Evolutionary conservation across 2,113 vertebrate genomes (phyloP).

Genomic region (Dicentrarchus labrax): DNA sequence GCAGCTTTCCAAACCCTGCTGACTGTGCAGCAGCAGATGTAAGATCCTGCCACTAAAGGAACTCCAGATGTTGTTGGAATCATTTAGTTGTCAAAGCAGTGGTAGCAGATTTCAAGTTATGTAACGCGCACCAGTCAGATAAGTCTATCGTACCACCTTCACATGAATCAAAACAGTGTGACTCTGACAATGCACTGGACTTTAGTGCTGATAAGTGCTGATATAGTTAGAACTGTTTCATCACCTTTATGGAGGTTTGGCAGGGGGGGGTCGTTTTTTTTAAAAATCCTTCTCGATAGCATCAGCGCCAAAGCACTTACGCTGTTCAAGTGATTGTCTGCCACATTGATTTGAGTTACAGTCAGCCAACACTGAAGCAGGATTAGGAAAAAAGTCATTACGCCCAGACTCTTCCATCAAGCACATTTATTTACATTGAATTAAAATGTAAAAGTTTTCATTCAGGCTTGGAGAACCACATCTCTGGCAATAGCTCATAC

Average conservation of each 20-base stretch:
- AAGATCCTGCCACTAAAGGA: not conserved
- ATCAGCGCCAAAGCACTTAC: constrained; percentile 23
- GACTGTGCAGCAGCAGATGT: not conserved
- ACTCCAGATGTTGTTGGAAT: not conserved
- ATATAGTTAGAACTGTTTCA: constrained; percentile 15
- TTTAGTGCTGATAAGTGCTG: constrained; percentile 6
- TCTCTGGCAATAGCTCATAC: not conserved
- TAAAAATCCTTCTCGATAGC: constrained; percentile 27
- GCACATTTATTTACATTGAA: not conserved
- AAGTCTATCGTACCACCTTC: not conserved
- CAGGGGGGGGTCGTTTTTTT: not conserved
- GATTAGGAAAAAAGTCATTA: not conserved
- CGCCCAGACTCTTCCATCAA: not conserved
- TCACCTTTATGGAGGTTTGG: constrained; percentile 37
- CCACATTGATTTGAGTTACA: not conserved
- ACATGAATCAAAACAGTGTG: not conserved
- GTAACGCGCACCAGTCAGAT: not conserved
- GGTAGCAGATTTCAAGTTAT: not conserved
- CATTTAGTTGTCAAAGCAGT: not conserved
- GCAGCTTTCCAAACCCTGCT: not conserved
- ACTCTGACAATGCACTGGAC: not conserved
- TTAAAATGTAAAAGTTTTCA: constrained; percentile 14
- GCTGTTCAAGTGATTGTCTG: not conserved
- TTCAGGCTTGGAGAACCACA: not conserved
- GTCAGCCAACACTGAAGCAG: not conserved